These are phyloP conservation scores for Zygaena filipendulae DNA, from an alignment of 2,888 invertebrate genomes.

Conservation along the genomic window DNA sequence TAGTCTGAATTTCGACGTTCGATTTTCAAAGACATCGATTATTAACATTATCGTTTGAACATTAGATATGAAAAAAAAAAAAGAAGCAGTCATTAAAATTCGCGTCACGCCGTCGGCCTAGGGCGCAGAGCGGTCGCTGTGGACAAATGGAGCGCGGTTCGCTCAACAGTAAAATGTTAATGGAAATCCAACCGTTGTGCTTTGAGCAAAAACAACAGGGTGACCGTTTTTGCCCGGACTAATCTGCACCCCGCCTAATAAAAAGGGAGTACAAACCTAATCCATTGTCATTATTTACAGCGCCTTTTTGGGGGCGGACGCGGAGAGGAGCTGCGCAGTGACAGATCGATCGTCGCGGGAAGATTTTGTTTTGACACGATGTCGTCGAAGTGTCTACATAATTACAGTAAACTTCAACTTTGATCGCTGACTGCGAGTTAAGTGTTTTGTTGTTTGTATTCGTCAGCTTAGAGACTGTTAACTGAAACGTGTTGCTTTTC, in stretches of 20 bases:
- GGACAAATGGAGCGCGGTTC: too few species aligned
- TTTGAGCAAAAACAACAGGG: conserved; percentile 42
- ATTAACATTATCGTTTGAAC: too few species aligned
- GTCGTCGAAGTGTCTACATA: not conserved
- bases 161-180: conserved; percentile 37
- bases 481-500: too few species aligned
- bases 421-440: not conserved
- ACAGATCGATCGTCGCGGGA: conserved; percentile 19
- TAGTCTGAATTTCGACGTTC: too few species aligned
- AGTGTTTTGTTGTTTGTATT: not conserved
- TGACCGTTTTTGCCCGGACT: conserved; percentile 39
- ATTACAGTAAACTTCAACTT: not conserved
- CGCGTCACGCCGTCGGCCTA: too few species aligned
- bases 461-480: too few species aligned
- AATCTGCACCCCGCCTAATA: conserved; percentile 38
- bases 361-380: not conserved
- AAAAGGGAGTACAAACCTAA: conserved; percentile 36
- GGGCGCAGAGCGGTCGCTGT: too few species aligned
- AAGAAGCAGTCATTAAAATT: too few species aligned
- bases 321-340: conserved; percentile 21
- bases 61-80: too few species aligned
- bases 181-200: conserved; percentile 40
- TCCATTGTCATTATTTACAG: conserved; percentile 46
- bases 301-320: conserved; percentile 29
- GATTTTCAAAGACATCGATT: too few species aligned